phyloP scores from a whole-genome alignment of 2,888 invertebrate species.

The Mamestra brassicae region DNA sequence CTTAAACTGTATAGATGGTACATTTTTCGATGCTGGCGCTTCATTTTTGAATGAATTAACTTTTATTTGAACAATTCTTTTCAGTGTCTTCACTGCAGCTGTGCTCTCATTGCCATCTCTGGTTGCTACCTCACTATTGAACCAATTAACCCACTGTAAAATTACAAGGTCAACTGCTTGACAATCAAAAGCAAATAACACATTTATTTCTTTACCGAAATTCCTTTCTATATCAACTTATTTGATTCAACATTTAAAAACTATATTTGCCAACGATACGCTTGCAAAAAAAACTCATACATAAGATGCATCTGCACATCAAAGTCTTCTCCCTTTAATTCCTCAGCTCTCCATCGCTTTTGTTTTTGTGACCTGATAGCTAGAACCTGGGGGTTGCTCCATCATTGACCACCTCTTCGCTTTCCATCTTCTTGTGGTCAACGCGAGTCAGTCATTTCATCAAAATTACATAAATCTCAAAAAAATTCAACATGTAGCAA shows the following conservation, averaged over 20 bases:
- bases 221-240: neutral
- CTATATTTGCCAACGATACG: neutral
- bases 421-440: too few species aligned
- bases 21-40: neutral
- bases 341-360: too few species aligned
- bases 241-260: neutral
- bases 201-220: neutral
- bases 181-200: conserved; percentile 15
- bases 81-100: conserved; percentile 8
- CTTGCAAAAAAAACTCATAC: neutral
- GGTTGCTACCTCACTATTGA: conserved; percentile 3
- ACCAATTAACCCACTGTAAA: conserved; percentile 5
- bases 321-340: neutral
- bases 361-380: too few species aligned
- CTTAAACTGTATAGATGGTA: neutral
- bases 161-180: conserved; percentile 9
- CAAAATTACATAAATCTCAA: neutral
- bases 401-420: too few species aligned
- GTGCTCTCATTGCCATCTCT: conserved; percentile 13
- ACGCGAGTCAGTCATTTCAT: neutral
- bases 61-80: neutral
- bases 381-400: too few species aligned
- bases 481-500: neutral
- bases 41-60: neutral
- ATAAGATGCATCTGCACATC: neutral